phyloP scores from a whole-genome alignment of 2,888 invertebrate species.

The Drosophila monieri region DNA sequence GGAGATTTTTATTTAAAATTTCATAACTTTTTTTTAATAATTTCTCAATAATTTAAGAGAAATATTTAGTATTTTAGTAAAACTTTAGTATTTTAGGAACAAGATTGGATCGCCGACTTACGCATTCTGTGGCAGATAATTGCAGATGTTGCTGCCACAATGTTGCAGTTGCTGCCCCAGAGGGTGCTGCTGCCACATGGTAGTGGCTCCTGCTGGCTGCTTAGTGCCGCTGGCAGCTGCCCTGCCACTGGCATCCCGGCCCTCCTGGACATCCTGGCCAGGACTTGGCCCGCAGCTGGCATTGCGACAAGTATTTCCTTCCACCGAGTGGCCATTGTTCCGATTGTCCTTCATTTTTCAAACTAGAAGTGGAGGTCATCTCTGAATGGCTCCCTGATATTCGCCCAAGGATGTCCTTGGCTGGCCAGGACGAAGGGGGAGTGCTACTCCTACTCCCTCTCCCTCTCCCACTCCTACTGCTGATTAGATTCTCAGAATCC shows the following conservation, averaged over 20 bases:
- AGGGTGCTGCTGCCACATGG: constrained; percentile 1
- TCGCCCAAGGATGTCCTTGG: neutral
- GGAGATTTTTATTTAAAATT: too few species aligned
- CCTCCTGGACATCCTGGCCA: constrained; percentile 24
- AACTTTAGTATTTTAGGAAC: too few species aligned
- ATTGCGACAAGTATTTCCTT: constrained; percentile 27
- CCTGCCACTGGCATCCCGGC: constrained; percentile 30
- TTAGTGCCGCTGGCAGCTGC: constrained; percentile 32
- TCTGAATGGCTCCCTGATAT: neutral
- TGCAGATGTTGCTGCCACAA: constrained; percentile 18
- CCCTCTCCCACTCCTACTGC: constrained; percentile 1
- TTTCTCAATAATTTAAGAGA: too few species aligned
- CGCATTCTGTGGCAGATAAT: constrained; percentile 70
- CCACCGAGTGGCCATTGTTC: constrained; percentile 13
- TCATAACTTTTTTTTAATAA: too few species aligned
- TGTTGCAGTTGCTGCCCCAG: constrained; percentile 6
- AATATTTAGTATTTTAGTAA: too few species aligned
- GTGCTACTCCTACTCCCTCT: constrained; percentile 18
- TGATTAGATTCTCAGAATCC: constrained; percentile 31
- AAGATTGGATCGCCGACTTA: constrained; percentile 63
- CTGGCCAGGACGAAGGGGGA: neutral
- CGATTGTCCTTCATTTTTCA: constrained; percentile 30
- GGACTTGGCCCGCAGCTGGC: constrained; percentile 8
- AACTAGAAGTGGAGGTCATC: constrained; percentile 8
- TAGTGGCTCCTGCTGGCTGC: constrained; percentile 8